A percentile compares a stretch with the other conserved stretches of the same genome.
phyloP scores from a whole-genome alignment of 2,113 vertebrate genomes.

The Ammodytes dubius region DNA sequence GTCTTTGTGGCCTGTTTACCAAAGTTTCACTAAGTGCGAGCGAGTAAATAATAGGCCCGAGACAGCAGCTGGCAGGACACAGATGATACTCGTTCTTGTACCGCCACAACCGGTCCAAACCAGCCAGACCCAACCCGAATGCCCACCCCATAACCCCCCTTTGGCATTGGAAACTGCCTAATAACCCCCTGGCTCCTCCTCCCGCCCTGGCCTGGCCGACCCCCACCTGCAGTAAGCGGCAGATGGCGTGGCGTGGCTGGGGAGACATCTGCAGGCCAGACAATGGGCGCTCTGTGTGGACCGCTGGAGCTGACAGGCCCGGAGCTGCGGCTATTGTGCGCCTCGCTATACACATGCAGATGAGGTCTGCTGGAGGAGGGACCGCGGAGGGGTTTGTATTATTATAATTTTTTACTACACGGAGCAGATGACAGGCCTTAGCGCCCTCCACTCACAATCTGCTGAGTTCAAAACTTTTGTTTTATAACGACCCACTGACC shows the following conservation, averaged over 20 bases:
- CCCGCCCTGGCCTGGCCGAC: constrained; percentile 38
- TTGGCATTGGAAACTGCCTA: constrained; percentile 21
- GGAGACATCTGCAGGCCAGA: constrained; percentile 83
- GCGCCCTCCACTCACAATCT: constrained; percentile 59
- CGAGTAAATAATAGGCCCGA: constrained; percentile 57
- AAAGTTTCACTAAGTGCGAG: constrained; percentile 68
- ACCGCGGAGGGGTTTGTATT: background rate
- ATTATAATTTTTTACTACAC: constrained; percentile 2
- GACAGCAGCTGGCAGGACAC: constrained; percentile 75
- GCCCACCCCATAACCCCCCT: background rate
- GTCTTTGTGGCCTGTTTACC: constrained; percentile 55
- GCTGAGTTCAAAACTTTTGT: constrained; percentile 50
- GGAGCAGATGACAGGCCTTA: constrained; percentile 68
- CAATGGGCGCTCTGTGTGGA: constrained; percentile 79
- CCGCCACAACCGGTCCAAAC: constrained; percentile 56
- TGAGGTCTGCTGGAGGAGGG: constrained; percentile 62
- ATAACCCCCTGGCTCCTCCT: constrained; percentile 29
- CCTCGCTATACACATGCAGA: constrained; percentile 83
- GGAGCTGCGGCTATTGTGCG: constrained; percentile 76
- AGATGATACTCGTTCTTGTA: constrained; percentile 59
- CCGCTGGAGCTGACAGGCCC: constrained; percentile 76
- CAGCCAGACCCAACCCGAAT: constrained; percentile 22
- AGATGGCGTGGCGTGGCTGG: constrained; percentile 81
- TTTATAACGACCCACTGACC: background rate
- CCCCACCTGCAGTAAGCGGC: constrained; percentile 74